Conservation (phyloP, 2,888 invertebrate species). For the Macrosiphum euphorbiae region DNA sequence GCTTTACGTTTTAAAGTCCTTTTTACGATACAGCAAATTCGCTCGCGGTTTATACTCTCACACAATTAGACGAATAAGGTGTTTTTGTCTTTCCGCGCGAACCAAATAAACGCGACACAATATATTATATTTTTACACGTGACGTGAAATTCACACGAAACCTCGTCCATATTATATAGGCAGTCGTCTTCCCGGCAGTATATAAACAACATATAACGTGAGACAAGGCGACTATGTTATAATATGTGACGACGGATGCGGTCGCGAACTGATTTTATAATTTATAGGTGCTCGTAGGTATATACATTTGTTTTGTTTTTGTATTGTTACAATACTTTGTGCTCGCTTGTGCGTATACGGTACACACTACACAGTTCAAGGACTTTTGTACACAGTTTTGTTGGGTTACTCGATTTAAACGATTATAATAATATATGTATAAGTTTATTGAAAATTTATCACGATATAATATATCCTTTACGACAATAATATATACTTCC, state of each 20-base stretch:
- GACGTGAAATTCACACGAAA: slow-evolving; percentile 3
- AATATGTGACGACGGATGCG: slow-evolving; percentile 1
- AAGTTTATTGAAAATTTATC: background rate
- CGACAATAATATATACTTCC: background rate
- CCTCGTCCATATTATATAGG: background rate
- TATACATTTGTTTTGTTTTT: background rate
- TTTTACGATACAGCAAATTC: slow-evolving; percentile 18
- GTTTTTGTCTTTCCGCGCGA: background rate
- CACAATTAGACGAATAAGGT: background rate
- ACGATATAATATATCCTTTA: background rate
- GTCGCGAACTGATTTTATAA: slow-evolving; percentile 15
- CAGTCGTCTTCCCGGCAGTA: background rate
- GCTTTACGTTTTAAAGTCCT: background rate
- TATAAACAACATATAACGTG: background rate
- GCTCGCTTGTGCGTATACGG: background rate
- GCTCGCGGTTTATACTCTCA: background rate
- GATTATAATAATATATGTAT: background rate
- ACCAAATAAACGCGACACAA: background rate
- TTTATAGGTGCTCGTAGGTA: background rate
- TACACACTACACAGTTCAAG: background rate
- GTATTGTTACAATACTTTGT: background rate
- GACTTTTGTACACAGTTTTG: background rate
- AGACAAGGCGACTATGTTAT: background rate
- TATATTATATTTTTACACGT: background rate
- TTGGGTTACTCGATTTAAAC: background rate